Evolutionary conservation across 2,113 vertebrate species (phyloP).

Genomic region (Zapornia atra): DNA sequence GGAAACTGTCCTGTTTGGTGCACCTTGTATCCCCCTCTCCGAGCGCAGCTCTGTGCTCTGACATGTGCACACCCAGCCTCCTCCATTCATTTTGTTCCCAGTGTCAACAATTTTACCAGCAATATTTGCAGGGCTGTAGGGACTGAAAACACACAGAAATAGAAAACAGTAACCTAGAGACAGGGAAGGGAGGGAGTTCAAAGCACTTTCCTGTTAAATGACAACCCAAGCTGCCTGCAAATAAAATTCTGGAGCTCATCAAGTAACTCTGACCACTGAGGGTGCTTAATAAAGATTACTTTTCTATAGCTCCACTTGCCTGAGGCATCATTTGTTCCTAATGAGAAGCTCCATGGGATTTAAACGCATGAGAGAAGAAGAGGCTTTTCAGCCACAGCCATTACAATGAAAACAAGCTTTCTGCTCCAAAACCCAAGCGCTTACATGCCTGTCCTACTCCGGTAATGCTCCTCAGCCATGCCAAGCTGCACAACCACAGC

Average conservation of each 20-base stretch:
- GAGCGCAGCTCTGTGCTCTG: accelerated
- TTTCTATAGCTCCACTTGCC: slow-evolving; percentile 32
- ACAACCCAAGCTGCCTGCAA: slow-evolving; percentile 11
- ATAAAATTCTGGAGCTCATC: slow-evolving; percentile 50
- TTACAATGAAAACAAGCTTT: not conserved
- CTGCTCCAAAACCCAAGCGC: not conserved
- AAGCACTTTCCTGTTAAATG: not conserved
- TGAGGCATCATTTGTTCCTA: slow-evolving; percentile 57
- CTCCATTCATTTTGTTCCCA: not conserved
- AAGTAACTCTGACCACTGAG: slow-evolving; percentile 41
- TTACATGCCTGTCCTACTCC: not conserved
- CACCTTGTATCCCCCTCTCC: not conserved
- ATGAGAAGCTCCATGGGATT: slow-evolving; percentile 50
- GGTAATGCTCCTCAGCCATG: not conserved
- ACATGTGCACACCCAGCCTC: not conserved
- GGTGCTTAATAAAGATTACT: slow-evolving; percentile 59
- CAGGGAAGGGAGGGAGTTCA: not conserved
- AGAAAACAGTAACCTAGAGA: not conserved
- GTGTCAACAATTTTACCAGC: not conserved
- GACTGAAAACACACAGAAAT: not conserved
- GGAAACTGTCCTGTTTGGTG: not conserved
- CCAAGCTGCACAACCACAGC: not conserved
- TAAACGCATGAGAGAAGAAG: not conserved
- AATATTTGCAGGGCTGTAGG: not conserved
- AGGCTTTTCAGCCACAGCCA: not conserved